A percentile compares a stretch with the other conserved stretches of the same genome.
Evolutionary conservation across 2,797 vertebrate species (phyloP).

Genomic region (Ibycter americanus): DNA sequence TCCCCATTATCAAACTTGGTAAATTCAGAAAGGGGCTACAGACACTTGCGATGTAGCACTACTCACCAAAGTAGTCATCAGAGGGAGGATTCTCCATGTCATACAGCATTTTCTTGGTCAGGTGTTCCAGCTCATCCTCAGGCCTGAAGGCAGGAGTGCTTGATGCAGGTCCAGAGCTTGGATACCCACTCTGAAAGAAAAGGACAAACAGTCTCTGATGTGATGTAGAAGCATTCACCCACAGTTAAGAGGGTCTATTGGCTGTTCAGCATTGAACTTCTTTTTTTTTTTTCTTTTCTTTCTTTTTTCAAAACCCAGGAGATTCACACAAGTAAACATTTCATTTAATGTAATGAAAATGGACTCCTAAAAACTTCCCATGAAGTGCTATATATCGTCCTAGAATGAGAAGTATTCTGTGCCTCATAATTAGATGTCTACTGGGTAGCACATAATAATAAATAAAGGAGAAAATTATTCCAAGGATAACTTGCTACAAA

Average conservation of each 20-base stretch:
- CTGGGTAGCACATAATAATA: slow-evolving; percentile 28
- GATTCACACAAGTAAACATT: not conserved
- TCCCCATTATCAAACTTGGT: not conserved
- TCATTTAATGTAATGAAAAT: slow-evolving; percentile 22
- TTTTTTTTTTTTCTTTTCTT: not conserved
- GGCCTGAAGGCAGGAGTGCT: slow-evolving; percentile 79
- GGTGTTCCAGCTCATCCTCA: slow-evolving; percentile 94
- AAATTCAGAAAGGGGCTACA: not conserved
- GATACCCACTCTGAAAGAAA: slow-evolving; percentile 77
- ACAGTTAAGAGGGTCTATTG: not conserved
- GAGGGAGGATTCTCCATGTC: slow-evolving; percentile 98
- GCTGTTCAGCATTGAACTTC: not conserved
- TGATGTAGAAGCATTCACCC: not conserved
- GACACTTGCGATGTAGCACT: not conserved
- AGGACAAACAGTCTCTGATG: not conserved
- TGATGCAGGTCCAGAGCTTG: slow-evolving; percentile 56
- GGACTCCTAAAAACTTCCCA: not conserved
- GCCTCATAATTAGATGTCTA: slow-evolving; percentile 15
- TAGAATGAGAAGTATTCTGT: not conserved
- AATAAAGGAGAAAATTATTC: slow-evolving; percentile 40
- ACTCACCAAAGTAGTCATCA: slow-evolving; percentile 95
- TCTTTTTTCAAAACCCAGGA: not conserved
- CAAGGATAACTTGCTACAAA: slow-evolving; percentile 20
- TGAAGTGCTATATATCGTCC: not conserved
- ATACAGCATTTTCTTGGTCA: slow-evolving; percentile 98